Evolutionary conservation across 2,888 invertebrate genomes (phyloP), one percentile per base, ranked within the genome.

Genomic region (Eurytoma californica): DNA sequence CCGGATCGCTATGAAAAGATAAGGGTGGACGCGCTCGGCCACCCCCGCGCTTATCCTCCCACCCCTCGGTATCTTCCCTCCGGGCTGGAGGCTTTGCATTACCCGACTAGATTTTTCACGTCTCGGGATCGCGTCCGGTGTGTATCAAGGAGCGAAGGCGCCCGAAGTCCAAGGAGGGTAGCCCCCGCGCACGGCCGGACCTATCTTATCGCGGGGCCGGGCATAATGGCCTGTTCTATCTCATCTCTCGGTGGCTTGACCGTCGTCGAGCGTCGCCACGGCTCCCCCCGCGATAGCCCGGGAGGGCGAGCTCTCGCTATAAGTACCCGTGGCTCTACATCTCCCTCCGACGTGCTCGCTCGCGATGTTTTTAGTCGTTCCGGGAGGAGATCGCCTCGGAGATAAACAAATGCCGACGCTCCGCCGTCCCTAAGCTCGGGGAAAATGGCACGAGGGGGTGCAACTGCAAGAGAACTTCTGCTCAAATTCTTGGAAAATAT

Each of bases 171-270:
- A 76, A 80, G 82, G 83, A 84, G 83, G 82, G 83, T 83, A 79
- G 84, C 77, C 75, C 60, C 20, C n/a, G 14, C 20, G 49, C 55
- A n/a, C n/a, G 83, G 86, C 86, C 86, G 86, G 86, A 86, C 86
- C 88, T 88, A 88, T 88, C 88, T 89, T 88, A 88, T 88, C 89
- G 85, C 39, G 53, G 58, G 20, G 86, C 77, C 82, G 83, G 84
- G 84, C 86, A 87, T 89, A 88, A 89, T 88, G 86, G 88, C 87
- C 87, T 86, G 87, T 87, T 88, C 88, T 89, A 88, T 89, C 88
- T 88, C 89, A 88, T 89, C 88, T 88, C 85, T 84, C 47, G 51
- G 51, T 18, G 47, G 80, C 80, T 78, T 80, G 80, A 80, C 80
- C 80, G 80, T 73, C 73, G 60, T n/a, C 60, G 20, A 55, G 20